Conservation (phyloP, 2,888 invertebrate species). For the Saturnia japonica region DNA sequence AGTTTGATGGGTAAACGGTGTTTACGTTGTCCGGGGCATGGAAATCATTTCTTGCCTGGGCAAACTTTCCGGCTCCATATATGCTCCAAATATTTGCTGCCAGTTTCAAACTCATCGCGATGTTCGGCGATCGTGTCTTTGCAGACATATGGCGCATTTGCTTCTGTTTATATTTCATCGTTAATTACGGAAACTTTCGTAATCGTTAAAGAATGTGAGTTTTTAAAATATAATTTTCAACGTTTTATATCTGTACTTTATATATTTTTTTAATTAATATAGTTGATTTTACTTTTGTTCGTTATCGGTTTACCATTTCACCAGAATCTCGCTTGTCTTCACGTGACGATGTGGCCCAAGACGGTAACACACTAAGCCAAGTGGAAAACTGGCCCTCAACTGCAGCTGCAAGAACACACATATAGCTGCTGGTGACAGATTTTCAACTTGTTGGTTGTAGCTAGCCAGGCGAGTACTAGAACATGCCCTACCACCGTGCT, state of each 20-base stretch:
- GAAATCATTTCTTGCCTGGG: slow-evolving; percentile 76
- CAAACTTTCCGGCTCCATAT: slow-evolving; percentile 68
- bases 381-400: too few relatives aligned
- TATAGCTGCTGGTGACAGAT: too few relatives aligned
- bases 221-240: background rate
- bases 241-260: background rate
- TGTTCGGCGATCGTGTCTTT: slow-evolving; percentile 64
- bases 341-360: too few relatives aligned
- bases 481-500: too few relatives aligned
- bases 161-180: slow-evolving; percentile 47
- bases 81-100: slow-evolving; percentile 72
- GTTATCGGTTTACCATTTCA: too few relatives aligned
- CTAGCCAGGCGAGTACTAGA: too few relatives aligned
- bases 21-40: slow-evolving; percentile 71
- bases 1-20: slow-evolving; percentile 74
- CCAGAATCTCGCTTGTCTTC: too few relatives aligned
- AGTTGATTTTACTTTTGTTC: too few relatives aligned
- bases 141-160: slow-evolving; percentile 59
- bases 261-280: background rate
- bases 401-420: too few relatives aligned
- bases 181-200: slow-evolving; percentile 50
- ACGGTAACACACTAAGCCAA: too few relatives aligned
- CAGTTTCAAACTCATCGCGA: slow-evolving; percentile 59
- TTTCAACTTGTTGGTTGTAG: too few relatives aligned
- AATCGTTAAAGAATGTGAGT: slow-evolving; percentile 15